Evolutionary conservation across 2,888 invertebrate genomes (phyloP), one percentile per base, ranked within the genome.

Genomic region (Chromoteleia sp.): DNA sequence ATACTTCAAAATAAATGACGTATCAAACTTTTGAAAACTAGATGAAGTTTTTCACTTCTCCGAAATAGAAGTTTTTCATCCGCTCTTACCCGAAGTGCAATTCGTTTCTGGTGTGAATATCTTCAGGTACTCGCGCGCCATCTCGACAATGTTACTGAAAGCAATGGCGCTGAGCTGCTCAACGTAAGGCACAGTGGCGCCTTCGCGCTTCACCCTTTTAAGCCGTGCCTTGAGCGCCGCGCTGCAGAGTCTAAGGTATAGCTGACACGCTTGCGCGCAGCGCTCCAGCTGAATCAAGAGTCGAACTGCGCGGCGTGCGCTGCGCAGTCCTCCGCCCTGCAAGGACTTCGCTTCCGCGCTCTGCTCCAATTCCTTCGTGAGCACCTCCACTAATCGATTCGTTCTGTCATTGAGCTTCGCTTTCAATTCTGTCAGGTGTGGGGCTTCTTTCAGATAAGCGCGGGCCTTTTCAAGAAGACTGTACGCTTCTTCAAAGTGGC

Each of bases 401-500:
- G 96, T 96, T 87, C 97, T 85, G 14, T 89, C 88, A 45, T 88
- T 86, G 0, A 91, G 89, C 84, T 93, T 93, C 30, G 88, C 85
- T 84, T 93, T 93, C 25, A 94, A 93, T 75, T 94, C 93, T 29
- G 90, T 86, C 7, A 93, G 81, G 8, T 92, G 88, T 36, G 92
- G 92, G 52, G 91, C 90, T 61, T 92, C 91, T 84, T 61, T 91
- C 82, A 95, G 89, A 86, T 93, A 94, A 4, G 93, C 92, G 80
- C 93, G 93, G 0, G 94, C 93, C 86, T 94, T 95, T 84, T 96
- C 95, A 84, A 98, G 94, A 10, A 98, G 93, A 83, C 95, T 94
- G 83, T 97, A 96, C 0, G 98, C 98, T 88, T 97, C 97, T 91
- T 98, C 97, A 89, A 99, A 99, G 92, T 98, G 97, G 86, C 99